phyloP scores from a whole-genome alignment of 2,113 vertebrate genomes.

The Pygoscelis antarcticus region DNA sequence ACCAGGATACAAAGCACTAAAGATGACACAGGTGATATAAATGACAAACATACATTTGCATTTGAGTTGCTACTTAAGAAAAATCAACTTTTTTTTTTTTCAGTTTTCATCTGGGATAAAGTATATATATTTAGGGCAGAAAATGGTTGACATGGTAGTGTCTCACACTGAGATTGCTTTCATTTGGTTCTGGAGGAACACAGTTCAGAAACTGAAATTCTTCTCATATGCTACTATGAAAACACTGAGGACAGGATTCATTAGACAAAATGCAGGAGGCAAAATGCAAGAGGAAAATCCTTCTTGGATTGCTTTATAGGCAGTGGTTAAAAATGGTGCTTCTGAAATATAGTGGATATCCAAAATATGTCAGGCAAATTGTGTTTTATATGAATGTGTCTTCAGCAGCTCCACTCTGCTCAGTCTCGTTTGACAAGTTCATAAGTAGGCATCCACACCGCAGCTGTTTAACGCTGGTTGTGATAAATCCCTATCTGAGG shows the following conservation, averaged over 20 bases:
- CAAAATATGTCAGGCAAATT: background rate
- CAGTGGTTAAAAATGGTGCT: background rate
- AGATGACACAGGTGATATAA: background rate
- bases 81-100: background rate
- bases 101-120: background rate
- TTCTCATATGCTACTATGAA: background rate
- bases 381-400: background rate
- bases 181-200: background rate
- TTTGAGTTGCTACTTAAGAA: background rate
- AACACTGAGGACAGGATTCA: background rate
- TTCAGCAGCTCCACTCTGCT: background rate
- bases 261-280: background rate
- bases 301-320: background rate
- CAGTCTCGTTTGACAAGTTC: background rate
- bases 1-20: background rate
- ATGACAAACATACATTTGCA: background rate
- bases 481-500: background rate
- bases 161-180: background rate
- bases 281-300: background rate
- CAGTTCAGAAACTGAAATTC: background rate
- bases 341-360: background rate
- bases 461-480: constrained; percentile 2
- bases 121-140: background rate
- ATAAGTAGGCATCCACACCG: background rate
- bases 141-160: background rate